Percentiles rank a stretch among this genome's conserved stretches.
phyloP scores from a whole-genome alignment of 1,140 invertebrate species.

The Asbolus verrucosus region DNA sequence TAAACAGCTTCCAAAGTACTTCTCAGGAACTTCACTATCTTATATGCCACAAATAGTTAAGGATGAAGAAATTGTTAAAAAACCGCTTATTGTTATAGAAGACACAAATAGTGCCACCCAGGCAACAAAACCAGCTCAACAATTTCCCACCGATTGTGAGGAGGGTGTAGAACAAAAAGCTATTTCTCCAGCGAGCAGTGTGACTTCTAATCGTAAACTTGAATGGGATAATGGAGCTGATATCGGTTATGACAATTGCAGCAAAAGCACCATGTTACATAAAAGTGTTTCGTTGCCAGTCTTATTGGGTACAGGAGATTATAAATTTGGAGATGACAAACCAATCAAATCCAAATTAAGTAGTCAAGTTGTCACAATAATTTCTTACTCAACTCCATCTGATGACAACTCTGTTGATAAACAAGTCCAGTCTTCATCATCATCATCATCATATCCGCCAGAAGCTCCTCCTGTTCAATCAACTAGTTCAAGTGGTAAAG shows the following conservation, averaged over 20 bases:
- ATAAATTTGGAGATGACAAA: conserved; percentile 4
- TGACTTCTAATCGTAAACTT: conserved; percentile 73
- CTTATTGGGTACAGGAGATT: conserved; percentile 41
- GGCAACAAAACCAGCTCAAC: conserved; percentile 1
- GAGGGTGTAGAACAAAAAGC: conserved; percentile 36
- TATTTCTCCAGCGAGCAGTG: conserved; percentile 73
- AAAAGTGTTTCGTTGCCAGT: conserved; percentile 60
- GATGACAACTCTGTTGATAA: not conserved
- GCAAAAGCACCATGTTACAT: conserved; percentile 45
- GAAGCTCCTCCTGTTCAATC: not conserved
- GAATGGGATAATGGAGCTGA: conserved; percentile 84
- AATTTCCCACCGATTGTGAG: conserved; percentile 1
- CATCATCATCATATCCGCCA: conserved; percentile 4
- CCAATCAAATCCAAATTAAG: not conserved
- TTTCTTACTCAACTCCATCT: conserved; percentile 18
- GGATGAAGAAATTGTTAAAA: conserved; percentile 33
- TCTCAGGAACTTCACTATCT: conserved; percentile 56
- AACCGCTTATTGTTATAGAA: conserved; percentile 17
- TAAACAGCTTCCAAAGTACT: conserved; percentile 60
- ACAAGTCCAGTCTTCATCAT: conserved; percentile 6
- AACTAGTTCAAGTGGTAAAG: conserved; percentile 27
- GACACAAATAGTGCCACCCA: not conserved
- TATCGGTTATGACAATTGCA: conserved; percentile 75
- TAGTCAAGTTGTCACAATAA: conserved; percentile 2
- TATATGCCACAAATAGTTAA: conserved; percentile 51